Evolutionary conservation across 2,888 invertebrate genomes (phyloP), one percentile per base, ranked within the genome.

Genomic region (Drosophila heteroneura): DNA sequence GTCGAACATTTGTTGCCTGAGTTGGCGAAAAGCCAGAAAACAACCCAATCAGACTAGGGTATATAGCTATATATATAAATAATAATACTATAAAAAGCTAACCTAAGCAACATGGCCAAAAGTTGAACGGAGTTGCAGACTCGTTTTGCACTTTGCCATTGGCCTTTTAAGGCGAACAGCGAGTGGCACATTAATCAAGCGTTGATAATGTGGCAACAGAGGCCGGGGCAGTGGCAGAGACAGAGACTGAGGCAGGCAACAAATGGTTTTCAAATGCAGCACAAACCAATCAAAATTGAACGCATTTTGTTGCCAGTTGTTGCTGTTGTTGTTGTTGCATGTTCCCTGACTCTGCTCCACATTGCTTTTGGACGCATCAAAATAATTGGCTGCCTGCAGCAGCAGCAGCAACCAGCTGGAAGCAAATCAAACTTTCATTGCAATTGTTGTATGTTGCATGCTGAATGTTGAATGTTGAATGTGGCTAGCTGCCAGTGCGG

Each of bases 201-300:
- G 68, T 72, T 81, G 75, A 70, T 81, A 78, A 79, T 78, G 78
- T 69, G 85, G 85, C 82, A 76, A 66, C 74, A 74, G 64, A 51
- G 26, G 64, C 22, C 49, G 53, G 22, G 41, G 60, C 49, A 49
- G 30, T 37, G 60, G 51, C 69, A 57, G 44, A 52, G 47, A 12
- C 62, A 63, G 41, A 16, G 26, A 47, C 26, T 16, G 49, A 60
- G 59, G 37, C 39, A 35, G 58, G 57, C 73, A 77, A 70, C 91
- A 90, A 90, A 88, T 90, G 76, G 77, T 84, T 89, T 83, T 90
- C 89, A 89, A 89, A 84, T 76, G 81, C 87, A 73, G 71, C 75
- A 59, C 79, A 81, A 81, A 71, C 86, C 91, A 90, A 88, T 85
- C 89, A 88, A 85, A 85, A 82, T 88, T 71, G 82, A 70, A 83